Evolutionary conservation across 2,888 invertebrate genomes (phyloP).

Genomic region (Microchrysa polita): DNA sequence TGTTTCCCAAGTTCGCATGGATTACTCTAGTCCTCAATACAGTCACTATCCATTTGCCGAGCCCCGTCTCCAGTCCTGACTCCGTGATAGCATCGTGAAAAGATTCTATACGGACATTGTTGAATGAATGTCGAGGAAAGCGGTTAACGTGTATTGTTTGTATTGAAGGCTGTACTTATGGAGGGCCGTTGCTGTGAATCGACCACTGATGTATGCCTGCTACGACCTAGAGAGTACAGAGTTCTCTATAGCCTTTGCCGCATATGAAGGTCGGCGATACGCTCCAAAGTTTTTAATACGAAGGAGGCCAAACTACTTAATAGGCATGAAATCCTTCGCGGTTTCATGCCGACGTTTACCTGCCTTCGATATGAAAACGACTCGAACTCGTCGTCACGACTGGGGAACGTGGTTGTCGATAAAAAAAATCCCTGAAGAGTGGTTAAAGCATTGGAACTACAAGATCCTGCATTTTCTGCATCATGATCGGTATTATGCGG

Average conservation of each 20-base stretch:
- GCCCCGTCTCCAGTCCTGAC: too few species aligned
- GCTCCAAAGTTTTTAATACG: not conserved
- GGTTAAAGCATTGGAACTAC: too few species aligned
- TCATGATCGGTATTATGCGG: too few species aligned
- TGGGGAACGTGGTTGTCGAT: not conserved
- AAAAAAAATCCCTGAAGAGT: too few species aligned
- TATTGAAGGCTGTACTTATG: not conserved
- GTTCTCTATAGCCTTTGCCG: too few species aligned
- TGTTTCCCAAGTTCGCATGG: too few species aligned
- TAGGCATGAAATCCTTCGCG: not conserved
- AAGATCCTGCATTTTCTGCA: too few species aligned
- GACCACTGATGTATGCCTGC: not conserved
- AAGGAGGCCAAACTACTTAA: not conserved
- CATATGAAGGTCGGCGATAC: not conserved
- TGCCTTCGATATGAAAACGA: not conserved
- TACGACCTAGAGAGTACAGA: too few species aligned
- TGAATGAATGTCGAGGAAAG: not conserved
- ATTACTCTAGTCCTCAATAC: too few species aligned
- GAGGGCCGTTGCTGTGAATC: conserved; percentile 9
- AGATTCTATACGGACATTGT: not conserved
- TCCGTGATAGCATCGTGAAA: too few species aligned
- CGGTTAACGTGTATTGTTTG: not conserved
- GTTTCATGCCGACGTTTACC: not conserved
- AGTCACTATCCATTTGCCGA: too few species aligned
- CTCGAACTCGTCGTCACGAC: not conserved